Conservation (phyloP, 2,113 vertebrate species). For the Centropus unirufus region DNA sequence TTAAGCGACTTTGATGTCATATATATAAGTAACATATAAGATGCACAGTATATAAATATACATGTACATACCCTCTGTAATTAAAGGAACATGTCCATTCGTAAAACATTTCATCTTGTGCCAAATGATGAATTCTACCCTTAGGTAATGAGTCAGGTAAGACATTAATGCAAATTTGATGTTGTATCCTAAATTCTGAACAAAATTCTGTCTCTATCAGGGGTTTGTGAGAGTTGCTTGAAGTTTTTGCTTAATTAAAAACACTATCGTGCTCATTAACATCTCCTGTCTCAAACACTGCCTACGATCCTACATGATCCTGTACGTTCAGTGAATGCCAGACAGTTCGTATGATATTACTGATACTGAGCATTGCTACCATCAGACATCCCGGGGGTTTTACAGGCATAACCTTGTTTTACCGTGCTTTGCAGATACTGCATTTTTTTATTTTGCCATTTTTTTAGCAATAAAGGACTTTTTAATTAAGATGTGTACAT, state of each 20-base stretch:
- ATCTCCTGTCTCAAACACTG: background rate
- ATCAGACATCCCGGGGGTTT: background rate
- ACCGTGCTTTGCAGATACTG: no score
- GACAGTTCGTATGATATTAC: background rate
- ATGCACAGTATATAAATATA: conserved; percentile 30
- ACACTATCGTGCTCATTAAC: background rate
- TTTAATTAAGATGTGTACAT: no score
- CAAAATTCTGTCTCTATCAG: background rate
- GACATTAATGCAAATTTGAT: conserved; percentile 30
- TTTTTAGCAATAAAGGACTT: no score
- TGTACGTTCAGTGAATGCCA: background rate
- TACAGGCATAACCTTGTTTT: background rate
- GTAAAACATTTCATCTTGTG: conserved; percentile 57
- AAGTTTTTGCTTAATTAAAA: conserved; percentile 17
- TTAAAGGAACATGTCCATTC: conserved; percentile 58
- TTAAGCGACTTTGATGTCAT: background rate
- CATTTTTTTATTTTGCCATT: no score
- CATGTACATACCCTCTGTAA: conserved; percentile 8
- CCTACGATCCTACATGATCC: background rate
- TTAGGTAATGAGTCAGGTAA: conserved; percentile 39
- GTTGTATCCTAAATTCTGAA: conserved; percentile 29
- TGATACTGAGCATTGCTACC: background rate
- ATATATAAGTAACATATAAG: background rate
- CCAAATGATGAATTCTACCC: conserved; percentile 45
- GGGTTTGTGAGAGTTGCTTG: background rate